A percentile compares a stretch with the other conserved stretches of the same genome.
These are phyloP conservation scores for Halcyon senegalensis DNA, from an alignment of 2,113 vertebrate species.

Conservation along the genomic window DNA sequence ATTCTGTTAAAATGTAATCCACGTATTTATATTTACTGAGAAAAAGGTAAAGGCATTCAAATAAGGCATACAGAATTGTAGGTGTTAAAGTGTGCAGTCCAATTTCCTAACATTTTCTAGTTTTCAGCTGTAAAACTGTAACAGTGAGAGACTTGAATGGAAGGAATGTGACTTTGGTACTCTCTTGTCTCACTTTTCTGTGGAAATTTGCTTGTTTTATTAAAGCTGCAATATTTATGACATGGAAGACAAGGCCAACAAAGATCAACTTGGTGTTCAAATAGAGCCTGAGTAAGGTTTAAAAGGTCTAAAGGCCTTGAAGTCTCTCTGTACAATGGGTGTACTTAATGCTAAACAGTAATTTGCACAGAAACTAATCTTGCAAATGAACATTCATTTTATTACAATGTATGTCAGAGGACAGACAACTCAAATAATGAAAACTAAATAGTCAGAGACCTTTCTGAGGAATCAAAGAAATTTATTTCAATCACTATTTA, in stretches of 20 bases:
- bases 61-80: not conserved
- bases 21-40: not conserved
- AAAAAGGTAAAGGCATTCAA: not conserved
- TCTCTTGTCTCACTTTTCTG: not conserved
- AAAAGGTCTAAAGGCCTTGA: not conserved
- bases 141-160: not conserved
- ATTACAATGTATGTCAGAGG: not conserved
- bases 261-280: not conserved
- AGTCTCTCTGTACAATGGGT: not conserved
- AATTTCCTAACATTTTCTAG: not conserved
- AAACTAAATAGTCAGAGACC: not conserved
- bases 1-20: not conserved
- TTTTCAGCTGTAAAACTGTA: not conserved
- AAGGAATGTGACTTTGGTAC: not conserved
- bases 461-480: not conserved
- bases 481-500: not conserved
- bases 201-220: not conserved
- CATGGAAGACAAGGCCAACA: not conserved
- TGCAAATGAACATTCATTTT: not conserved
- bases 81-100: rapidly evolving
- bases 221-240: not conserved
- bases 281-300: not conserved
- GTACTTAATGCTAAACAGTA: not conserved
- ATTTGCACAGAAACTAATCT: not conserved
- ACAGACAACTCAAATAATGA: not conserved